Evolutionary conservation across 2,113 vertebrate species (phyloP).

Genomic region (Gnathonemus longibarbis): DNA sequence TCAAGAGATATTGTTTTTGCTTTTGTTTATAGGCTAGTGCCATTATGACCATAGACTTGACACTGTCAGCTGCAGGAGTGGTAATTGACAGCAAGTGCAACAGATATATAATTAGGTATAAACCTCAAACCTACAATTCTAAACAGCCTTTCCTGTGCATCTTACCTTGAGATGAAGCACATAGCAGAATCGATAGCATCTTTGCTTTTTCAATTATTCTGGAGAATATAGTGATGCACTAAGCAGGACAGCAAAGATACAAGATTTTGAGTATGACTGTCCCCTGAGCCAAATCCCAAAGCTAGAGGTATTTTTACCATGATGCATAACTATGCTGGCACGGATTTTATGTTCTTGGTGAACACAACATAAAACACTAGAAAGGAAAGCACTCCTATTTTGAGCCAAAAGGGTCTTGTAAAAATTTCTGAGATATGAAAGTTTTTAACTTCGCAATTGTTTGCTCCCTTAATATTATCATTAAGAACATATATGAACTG

Average conservation of each 20-base stretch:
- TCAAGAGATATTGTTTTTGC: slow-evolving; percentile 29
- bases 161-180: background rate
- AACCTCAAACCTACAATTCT: background rate
- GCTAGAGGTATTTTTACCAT: background rate
- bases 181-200: background rate
- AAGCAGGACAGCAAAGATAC: background rate
- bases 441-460: background rate
- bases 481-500: background rate
- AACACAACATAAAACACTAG: background rate
- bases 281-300: background rate
- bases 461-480: background rate
- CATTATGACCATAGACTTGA: slow-evolving; percentile 80
- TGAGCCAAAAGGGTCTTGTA: background rate
- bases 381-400: background rate
- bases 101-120: slow-evolving; percentile 24
- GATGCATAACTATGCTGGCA: background rate
- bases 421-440: background rate
- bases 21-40: slow-evolving; percentile 67
- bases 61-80: slow-evolving; percentile 84
- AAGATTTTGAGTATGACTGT: background rate
- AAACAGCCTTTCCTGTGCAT: background rate
- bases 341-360: background rate
- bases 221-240: background rate
- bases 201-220: background rate
- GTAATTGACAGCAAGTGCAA: slow-evolving; percentile 18